Conservation (phyloP, 2,888 invertebrate genomes). For the Empis livida region DNA sequence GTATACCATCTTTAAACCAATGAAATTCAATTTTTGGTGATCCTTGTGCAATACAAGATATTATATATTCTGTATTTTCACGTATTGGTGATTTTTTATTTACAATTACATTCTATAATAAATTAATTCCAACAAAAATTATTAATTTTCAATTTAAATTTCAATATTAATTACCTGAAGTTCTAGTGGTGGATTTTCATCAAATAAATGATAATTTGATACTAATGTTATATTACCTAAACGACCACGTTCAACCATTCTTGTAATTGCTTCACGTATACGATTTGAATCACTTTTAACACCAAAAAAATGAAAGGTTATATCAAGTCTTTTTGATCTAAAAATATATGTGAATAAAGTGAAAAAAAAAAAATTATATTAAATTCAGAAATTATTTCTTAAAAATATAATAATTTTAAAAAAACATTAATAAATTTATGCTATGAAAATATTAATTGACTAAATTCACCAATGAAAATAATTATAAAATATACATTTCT, state of each 20-base stretch:
- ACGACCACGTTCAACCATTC: constrained; percentile 46
- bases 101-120: constrained; percentile 38
- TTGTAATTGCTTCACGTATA: constrained; percentile 38
- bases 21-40: constrained; percentile 60
- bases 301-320: constrained; percentile 40
- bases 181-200: constrained; percentile 56
- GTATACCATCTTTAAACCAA: constrained; percentile 71
- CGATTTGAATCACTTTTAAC: constrained; percentile 33
- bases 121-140: too few species aligned
- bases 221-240: constrained; percentile 47
- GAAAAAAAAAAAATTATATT: too few species aligned
- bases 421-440: too few species aligned
- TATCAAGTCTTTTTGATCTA: constrained; percentile 37
- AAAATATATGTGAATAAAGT: too few species aligned
- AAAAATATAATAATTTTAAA: too few species aligned
- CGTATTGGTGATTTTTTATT: constrained; percentile 42
- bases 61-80: constrained; percentile 61
- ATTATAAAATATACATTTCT: too few species aligned
- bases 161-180: constrained; percentile 43
- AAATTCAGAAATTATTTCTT: neutral
- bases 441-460: too few species aligned
- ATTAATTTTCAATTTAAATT: neutral
- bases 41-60: constrained; percentile 66
- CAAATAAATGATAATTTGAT: constrained; percentile 54
- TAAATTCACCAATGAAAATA: too few species aligned